Evolutionary conservation across 2,113 vertebrate species (phyloP), one percentile per base, ranked within the genome.

Genomic region (Talpa occidentalis): DNA sequence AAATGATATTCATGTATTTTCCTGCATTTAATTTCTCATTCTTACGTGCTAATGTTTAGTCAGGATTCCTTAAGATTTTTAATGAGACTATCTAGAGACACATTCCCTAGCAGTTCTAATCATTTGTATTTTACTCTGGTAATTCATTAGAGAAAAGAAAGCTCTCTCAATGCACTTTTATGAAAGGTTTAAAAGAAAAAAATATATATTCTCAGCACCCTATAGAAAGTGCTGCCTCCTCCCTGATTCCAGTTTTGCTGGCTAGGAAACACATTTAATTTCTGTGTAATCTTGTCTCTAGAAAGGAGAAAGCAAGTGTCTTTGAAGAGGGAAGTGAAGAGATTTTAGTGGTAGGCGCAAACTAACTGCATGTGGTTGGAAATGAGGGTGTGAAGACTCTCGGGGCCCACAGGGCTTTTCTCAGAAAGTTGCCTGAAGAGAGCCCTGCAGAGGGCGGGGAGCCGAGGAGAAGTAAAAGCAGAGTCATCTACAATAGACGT

Each of bases 11-110:
- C 30, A 73, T 64, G 72, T 59, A 73, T 79, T 96, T 93, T 64
- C 40, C 21, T 73, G 30, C 82, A 73, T 66, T 82, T 30, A 54
- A 79, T 83, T 83, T 96, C 52, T 72, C 4, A 28, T 85, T 59
- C 69, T 52, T 80, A 69, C 5, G 21, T 37, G 28, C 16, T 60
- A 59, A 67, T 37, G 4, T 69, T 95, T 16, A 12, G 37, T 72
- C 26, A 80, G 54, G n/a, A 88, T 60, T 49, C 35, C 59, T 44
- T 59, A 37, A 35, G 67, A 16, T 60, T n/a, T 35, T 2, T 52
- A 59, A 79, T 19, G 15, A 80, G 82, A n/a, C 14, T 0, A 0
- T 66, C 52, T 62, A 22, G 35, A 96, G 19, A 17, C 42, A 69
- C 19, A 59, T 21, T 80, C 11, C 80, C 15, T 37, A 47, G 56